Evolutionary conservation across 2,888 invertebrate species (phyloP).

Genomic region (Aleiodes leptofemur): DNA sequence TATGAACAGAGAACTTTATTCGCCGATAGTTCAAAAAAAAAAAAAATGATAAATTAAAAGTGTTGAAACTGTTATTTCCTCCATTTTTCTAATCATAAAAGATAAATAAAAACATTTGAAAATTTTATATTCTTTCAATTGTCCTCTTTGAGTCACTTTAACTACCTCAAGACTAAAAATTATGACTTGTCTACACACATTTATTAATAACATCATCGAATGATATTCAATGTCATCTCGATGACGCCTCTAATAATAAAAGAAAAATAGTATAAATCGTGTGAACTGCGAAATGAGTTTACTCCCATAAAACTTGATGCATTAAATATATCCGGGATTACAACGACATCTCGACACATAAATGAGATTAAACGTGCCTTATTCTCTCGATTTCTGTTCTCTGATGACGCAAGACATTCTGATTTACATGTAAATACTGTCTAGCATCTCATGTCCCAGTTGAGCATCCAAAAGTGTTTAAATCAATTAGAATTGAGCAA

Average conservation of each 20-base stretch:
- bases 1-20: too few species aligned
- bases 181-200: background rate
- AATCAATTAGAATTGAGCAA: too few species aligned
- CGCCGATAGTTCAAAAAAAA: too few species aligned
- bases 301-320: slow-evolving; percentile 63
- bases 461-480: background rate
- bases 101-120: background rate
- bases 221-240: slow-evolving; percentile 28
- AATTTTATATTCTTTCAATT: slow-evolving; percentile 3
- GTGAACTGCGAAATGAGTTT: slow-evolving; percentile 65
- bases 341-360: background rate
- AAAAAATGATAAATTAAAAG: background rate
- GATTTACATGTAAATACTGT: background rate
- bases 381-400: background rate
- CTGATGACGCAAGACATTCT: background rate
- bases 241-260: slow-evolving; percentile 28
- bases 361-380: background rate
- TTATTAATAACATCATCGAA: background rate
- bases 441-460: background rate
- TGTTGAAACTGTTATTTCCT: too few species aligned
- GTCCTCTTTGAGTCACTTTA: background rate
- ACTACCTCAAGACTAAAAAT: background rate
- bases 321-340: slow-evolving; percentile 11
- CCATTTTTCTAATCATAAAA: background rate
- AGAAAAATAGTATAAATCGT: slow-evolving; percentile 63